Evolutionary conservation across 92 coral and sea anemone genomes (phyloP).

Genomic region (Palythoa grandiflora): DNA sequence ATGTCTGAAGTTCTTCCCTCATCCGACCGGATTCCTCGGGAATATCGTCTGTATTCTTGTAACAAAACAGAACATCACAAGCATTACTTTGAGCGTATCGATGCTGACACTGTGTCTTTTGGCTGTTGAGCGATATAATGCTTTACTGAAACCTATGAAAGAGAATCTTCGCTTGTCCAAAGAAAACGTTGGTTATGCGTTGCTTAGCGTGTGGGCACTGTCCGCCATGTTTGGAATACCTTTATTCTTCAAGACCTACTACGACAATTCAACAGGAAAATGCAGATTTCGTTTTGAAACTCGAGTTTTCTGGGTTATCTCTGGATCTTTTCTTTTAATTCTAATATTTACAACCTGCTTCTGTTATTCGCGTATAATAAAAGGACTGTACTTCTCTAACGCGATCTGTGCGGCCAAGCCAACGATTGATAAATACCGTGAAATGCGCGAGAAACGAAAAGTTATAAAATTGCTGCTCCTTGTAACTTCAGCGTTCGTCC

Average conservation of each 20-base stretch:
- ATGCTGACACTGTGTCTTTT: conserved; percentile 61
- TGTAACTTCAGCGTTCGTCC: conserved; percentile 55
- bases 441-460: conserved; percentile 49
- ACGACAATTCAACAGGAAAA: conserved; percentile 33
- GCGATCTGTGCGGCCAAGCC: conserved; percentile 33
- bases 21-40: conserved; percentile 56
- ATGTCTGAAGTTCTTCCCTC: conserved; percentile 47
- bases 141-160: conserved; percentile 65
- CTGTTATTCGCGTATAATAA: conserved; percentile 62
- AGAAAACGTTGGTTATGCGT: conserved; percentile 55
- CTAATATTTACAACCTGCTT: conserved; percentile 56
- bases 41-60: conserved; percentile 55
- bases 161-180: conserved; percentile 61
- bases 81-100: conserved; percentile 64
- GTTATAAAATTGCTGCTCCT: conserved; percentile 52
- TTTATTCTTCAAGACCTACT: conserved; percentile 61
- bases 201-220: conserved; percentile 52
- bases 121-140: conserved; percentile 74
- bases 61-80: conserved; percentile 60
- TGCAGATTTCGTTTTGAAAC: conserved; percentile 60
- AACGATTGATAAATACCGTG: conserved; percentile 16
- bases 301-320: conserved; percentile 62
- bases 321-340: conserved; percentile 50
- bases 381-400: conserved; percentile 52
- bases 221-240: conserved; percentile 58